Evolutionary conservation across 1,140 invertebrate species (phyloP), one percentile per base, ranked within the genome.

Genomic region (Drosophila orosa): DNA sequence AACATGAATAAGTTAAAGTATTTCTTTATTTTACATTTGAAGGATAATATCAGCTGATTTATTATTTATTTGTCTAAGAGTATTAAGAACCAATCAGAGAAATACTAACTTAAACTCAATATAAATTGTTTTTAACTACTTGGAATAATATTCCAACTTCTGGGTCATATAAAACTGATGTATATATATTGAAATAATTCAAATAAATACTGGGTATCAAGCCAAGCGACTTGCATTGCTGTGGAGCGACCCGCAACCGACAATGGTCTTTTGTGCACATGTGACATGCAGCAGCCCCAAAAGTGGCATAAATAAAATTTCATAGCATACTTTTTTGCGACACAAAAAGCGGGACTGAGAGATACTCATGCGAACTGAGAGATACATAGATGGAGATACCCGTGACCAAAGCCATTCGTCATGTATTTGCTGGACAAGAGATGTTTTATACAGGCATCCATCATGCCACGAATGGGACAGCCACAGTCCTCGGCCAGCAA

Each of bases 291-390:
- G 83, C 62, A 82, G 83, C 62, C 83, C 72, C 83, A 79, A 86
- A 86, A 89, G 83, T 87, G 79, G 62, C 75, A 87, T 87, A 87
- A 86, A 86, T 87, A 86, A 61, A 72, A 86, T 87, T 87, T 55
- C 58, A 79, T 52, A 76, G 75, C 83, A 76, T 50, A 45, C 62
- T 87, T 86, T 87, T 86, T 82, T 60, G 57, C 37, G 54, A 35
- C 52, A 25, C 52, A 57, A 25, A 47, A 10, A 47, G 44, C 3
- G n/a, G 24, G 13, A 22, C 19, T 10, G n/a, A 31, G 54, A 33
- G 61, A 71, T 52, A 44, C 56, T 42, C 55, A 52, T 7, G 39
- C 37, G 56, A 37, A 52, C 50, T 3, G 19, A 33, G 13, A 29
- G 19, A 56, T 48, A 55, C 25, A 50, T 50, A 35, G 33, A 61